Conservation (phyloP, 2,797 vertebrate genomes). For the Borostomias antarcticus region DNA sequence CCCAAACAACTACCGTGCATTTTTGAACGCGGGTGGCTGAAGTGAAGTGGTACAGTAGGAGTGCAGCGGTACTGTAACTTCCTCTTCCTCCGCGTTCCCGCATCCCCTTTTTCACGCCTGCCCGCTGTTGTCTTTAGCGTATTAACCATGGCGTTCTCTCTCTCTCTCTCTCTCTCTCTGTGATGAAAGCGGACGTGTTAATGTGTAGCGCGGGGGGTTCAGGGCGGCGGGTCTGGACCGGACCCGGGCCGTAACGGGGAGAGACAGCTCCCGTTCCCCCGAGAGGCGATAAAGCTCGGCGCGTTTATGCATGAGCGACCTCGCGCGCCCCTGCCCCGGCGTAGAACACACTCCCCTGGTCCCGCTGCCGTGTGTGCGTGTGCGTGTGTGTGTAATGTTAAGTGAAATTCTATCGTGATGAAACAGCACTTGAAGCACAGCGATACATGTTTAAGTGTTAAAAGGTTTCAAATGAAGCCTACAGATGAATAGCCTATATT, state of each 20-base stretch:
- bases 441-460: too few species aligned
- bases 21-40: not conserved
- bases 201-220: conserved; percentile 49
- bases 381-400: not conserved
- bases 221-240: conserved; percentile 43
- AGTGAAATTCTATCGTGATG: too few species aligned
- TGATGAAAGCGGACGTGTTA: conserved; percentile 63
- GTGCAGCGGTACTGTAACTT: not conserved
- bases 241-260: conserved; percentile 53
- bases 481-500: too few species aligned
- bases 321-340: conserved; percentile 42
- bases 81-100: not conserved
- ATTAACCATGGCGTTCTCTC: conserved; percentile 34
- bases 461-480: too few species aligned
- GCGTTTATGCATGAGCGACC: conserved; percentile 70
- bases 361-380: not conserved
- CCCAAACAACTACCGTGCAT: not conserved
- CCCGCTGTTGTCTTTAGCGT: not conserved
- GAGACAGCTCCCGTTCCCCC: conserved; percentile 63
- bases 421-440: too few species aligned
- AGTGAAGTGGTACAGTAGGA: not conserved
- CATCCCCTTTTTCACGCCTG: not conserved
- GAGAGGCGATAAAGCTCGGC: conserved; percentile 41
- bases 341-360: not conserved
- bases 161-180: conserved; percentile 19